Percentiles rank a stretch among this genome's conserved stretches.
phyloP scores from a whole-genome alignment of 2,888 invertebrate species.

The Cacoxenus indagator region DNA sequence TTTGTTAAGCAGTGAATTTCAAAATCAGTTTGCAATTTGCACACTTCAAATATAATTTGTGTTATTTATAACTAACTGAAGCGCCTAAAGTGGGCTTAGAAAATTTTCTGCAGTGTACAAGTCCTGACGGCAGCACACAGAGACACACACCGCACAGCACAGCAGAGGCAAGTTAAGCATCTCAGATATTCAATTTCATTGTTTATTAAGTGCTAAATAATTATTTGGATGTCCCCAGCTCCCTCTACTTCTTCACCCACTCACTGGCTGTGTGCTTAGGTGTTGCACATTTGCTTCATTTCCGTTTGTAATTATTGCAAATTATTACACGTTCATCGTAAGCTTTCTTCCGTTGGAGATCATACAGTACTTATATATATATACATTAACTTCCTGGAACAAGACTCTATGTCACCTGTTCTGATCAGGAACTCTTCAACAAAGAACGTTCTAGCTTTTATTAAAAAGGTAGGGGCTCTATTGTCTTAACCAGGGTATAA shows the following conservation, averaged over 20 bases:
- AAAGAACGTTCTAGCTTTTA: no score
- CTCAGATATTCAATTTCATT: slow-evolving; percentile 60
- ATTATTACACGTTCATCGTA: slow-evolving; percentile 53
- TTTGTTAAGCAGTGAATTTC: background rate
- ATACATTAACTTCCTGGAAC: no score
- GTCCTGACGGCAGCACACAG: background rate
- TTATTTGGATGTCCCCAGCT: slow-evolving; percentile 9
- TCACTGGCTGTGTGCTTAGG: background rate
- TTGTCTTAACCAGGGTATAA: no score
- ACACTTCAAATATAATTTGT: no score
- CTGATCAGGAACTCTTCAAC: no score
- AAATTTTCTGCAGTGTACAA: background rate
- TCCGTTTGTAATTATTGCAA: slow-evolving; percentile 54
- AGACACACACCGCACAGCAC: background rate
- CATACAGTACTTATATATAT: no score
- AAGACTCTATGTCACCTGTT: no score
- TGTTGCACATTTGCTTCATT: slow-evolving; percentile 40
- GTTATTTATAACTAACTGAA: no score
- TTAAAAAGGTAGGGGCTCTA: no score
- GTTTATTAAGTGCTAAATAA: slow-evolving; percentile 60
- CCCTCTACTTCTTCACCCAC: slow-evolving; percentile 1
- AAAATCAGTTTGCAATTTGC: background rate
- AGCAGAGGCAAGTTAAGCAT: slow-evolving; percentile 46
- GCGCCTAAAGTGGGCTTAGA: no score
- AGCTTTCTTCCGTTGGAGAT: slow-evolving; percentile 44